These are phyloP conservation scores for Cygnus buccinator DNA, from an alignment of 2,113 vertebrate species.

Conservation along the genomic window DNA sequence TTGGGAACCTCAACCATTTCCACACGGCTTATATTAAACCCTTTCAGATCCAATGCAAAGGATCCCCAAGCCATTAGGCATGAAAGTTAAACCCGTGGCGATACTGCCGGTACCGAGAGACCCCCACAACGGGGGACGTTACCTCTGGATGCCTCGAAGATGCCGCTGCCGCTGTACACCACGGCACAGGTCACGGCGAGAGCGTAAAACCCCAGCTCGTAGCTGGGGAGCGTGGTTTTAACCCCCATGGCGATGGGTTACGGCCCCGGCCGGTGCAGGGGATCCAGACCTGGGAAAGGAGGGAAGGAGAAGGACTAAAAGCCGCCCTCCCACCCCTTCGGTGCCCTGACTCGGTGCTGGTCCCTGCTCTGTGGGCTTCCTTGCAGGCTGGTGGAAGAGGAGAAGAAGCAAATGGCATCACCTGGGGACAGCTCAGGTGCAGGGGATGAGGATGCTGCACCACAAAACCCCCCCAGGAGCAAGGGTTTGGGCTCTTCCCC, in stretches of 20 bases:
- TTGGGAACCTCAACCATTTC: accelerated
- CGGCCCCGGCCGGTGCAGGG: accelerated
- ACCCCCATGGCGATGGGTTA: slow-evolving; percentile 81
- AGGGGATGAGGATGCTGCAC: not conserved
- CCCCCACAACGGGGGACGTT: not conserved
- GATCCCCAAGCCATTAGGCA: not conserved
- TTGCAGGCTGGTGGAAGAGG: not conserved
- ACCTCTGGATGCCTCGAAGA: slow-evolving; percentile 91
- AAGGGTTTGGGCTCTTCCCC: not conserved
- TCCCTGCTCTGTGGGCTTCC: not conserved
- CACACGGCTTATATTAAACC: not conserved
- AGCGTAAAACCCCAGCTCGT: slow-evolving; percentile 90
- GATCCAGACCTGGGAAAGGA: not conserved
- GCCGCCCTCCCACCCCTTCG: accelerated
- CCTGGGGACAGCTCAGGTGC: not conserved
- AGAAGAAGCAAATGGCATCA: not conserved
- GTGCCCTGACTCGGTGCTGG: not conserved
- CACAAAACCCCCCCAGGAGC: not conserved
- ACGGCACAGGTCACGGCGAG: slow-evolving; percentile 84
- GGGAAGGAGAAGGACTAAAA: not conserved
- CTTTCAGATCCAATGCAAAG: not conserved
- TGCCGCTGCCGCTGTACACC: slow-evolving; percentile 86
- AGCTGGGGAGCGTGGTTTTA: slow-evolving; percentile 86
- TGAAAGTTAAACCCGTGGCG: not conserved
- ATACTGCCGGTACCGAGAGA: accelerated